These are phyloP conservation scores for Trididemnum clinides DNA, from an alignment of 23 tunicate species.

Conservation along the genomic window DNA sequence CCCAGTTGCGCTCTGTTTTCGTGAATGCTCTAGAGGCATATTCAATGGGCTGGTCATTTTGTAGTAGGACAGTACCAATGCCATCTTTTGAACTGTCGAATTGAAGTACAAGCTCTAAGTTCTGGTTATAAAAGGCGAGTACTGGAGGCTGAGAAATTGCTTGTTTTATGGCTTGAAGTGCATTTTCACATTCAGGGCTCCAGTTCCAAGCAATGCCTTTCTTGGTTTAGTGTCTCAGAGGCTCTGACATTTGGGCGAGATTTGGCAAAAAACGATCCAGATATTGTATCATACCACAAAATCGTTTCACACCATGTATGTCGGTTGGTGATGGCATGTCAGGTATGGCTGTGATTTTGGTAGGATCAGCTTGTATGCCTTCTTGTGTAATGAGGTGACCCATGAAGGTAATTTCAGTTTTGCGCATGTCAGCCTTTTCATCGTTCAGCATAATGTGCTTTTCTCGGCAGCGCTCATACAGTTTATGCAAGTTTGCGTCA, in stretches of 20 bases:
- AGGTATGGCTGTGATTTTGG: neutral
- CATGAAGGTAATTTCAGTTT: slow-evolving; percentile 25
- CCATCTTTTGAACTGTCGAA: slow-evolving; percentile 29
- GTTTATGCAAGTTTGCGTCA: neutral
- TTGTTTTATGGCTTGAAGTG: neutral
- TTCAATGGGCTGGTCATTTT: slow-evolving; percentile 28
- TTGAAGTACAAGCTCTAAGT: neutral
- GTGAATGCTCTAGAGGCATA: slow-evolving; percentile 21
- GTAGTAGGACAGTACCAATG: slow-evolving; percentile 16
- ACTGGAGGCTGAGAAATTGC: neutral
- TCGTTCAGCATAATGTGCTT: slow-evolving; percentile 10
- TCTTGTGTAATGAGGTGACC: slow-evolving; percentile 12
- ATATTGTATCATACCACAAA: slow-evolving; percentile 12
- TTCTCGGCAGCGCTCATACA: neutral
- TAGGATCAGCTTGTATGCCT: slow-evolving; percentile 14
- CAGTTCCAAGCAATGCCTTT: slow-evolving; percentile 12
- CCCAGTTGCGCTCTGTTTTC: slow-evolving; percentile 17
- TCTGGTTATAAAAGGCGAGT: neutral
- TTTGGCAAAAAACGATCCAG: slow-evolving; percentile 21
- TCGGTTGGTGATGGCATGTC: slow-evolving; percentile 7
- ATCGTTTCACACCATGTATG: neutral
- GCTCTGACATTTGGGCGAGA: neutral
- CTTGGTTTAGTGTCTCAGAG: neutral
- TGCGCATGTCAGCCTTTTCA: neutral
- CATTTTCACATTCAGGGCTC: slow-evolving; percentile 20